Percentiles rank a stretch among this genome's conserved stretches.
phyloP scores from a whole-genome alignment of 2,113 vertebrate genomes.

The Centropus bengalensis region DNA sequence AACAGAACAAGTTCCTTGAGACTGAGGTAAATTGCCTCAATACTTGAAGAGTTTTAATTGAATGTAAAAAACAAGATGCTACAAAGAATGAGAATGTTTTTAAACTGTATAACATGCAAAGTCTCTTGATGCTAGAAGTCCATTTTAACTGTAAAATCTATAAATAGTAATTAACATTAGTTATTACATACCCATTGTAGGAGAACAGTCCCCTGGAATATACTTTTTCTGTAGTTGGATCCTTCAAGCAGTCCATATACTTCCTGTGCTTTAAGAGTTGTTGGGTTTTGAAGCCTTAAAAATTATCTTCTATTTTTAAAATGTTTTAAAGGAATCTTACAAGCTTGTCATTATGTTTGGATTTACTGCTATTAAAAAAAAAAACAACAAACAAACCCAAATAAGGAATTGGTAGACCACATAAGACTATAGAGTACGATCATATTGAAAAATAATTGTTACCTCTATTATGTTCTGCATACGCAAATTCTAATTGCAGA shows the following conservation, averaged over 20 bases:
- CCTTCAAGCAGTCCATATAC: neutral
- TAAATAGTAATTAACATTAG: neutral
- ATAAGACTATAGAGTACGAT: neutral
- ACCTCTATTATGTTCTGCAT: neutral
- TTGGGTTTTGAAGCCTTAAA: neutral
- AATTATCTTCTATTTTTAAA: neutral
- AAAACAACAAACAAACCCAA: neutral
- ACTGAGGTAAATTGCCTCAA: neutral
- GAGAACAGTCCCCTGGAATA: neutral
- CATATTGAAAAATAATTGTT: slow-evolving; percentile 42
- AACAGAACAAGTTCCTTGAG: neutral
- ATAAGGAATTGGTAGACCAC: neutral
- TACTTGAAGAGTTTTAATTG: neutral
- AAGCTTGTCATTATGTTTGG: neutral
- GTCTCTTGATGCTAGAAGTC: neutral
- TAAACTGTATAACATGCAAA: neutral
- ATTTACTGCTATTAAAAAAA: neutral
- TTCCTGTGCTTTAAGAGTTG: neutral
- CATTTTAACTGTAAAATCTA: neutral
- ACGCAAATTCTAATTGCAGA: slow-evolving; percentile 44
- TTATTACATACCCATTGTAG: neutral
- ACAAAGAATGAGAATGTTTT: neutral
- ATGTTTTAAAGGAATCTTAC: neutral
- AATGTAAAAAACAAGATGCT: neutral
- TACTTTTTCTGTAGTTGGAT: neutral